These are phyloP conservation scores for Penaeus monodon DNA, from an alignment of 2,888 invertebrate genomes.

Conservation along the genomic window DNA sequence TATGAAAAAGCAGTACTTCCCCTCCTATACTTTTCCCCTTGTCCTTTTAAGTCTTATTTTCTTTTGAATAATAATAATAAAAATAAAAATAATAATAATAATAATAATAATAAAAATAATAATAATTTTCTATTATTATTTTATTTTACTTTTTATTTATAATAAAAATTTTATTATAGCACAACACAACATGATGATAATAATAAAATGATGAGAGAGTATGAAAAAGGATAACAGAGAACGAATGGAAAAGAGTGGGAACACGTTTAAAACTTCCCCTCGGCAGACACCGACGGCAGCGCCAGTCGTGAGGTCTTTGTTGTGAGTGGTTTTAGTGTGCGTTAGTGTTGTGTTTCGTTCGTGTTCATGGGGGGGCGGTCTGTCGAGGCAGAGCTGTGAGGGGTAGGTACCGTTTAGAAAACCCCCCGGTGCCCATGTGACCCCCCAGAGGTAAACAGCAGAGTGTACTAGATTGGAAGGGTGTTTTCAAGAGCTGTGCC, in stretches of 20 bases:
- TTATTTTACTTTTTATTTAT: too few species aligned
- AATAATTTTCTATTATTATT: too few species aligned
- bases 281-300: conserved; percentile 46
- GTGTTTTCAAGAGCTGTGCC: conserved; percentile 63
- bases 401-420: conserved; percentile 17
- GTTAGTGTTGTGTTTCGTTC: neutral
- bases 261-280: conserved; percentile 6
- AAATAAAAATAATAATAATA: too few species aligned
- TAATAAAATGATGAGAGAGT: too few species aligned
- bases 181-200: too few species aligned
- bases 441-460: conserved; percentile 64
- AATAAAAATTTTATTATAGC: too few species aligned
- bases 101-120: too few species aligned
- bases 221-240: neutral
- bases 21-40: too few species aligned
- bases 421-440: conserved; percentile 19
- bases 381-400: conserved; percentile 28
- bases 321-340: conserved; percentile 8
- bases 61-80: too few species aligned
- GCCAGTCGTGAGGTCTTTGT: conserved; percentile 34
- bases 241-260: neutral
- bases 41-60: too few species aligned
- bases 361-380: neutral
- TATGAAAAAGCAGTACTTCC: too few species aligned
- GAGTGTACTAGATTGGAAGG: conserved; percentile 63